Percentiles rank a stretch among this genome's conserved stretches.
These are phyloP conservation scores for Decapterus maruadsi DNA, from an alignment of 2,797 vertebrate genomes.

Conservation along the genomic window DNA sequence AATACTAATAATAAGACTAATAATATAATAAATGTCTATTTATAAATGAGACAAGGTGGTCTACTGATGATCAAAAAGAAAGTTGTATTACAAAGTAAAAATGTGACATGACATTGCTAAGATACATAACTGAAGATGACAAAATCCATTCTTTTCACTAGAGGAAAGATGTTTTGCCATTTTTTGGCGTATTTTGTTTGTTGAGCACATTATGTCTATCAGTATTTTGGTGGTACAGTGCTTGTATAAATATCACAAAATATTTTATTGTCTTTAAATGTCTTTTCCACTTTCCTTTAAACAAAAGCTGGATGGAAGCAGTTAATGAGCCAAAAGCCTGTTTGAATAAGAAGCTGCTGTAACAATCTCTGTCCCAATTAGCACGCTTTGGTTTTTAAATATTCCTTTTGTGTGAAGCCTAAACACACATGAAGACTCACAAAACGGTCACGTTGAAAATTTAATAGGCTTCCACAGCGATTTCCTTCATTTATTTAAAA, in stretches of 20 bases:
- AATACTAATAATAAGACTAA: no score
- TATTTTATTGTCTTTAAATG: constrained; percentile 73
- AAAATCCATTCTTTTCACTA: background rate
- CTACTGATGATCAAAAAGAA: background rate
- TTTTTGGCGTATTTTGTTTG: constrained; percentile 8
- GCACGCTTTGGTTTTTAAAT: constrained; percentile 83
- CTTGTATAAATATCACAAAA: constrained; percentile 57
- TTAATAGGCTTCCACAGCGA: constrained; percentile 87
- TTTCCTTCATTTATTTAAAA: constrained; percentile 88
- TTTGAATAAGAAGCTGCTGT: constrained; percentile 82
- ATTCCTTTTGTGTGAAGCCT: constrained; percentile 84
- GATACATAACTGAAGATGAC: background rate
- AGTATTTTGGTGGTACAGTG: constrained; percentile 36
- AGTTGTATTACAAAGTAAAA: constrained; percentile 4
- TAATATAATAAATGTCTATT: background rate
- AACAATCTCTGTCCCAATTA: constrained; percentile 84
- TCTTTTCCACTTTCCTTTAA: constrained; percentile 75
- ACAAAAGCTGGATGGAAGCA: constrained; percentile 80
- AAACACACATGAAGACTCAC: constrained; percentile 88
- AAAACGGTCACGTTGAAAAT: constrained; percentile 87
- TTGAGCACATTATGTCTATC: constrained; percentile 31
- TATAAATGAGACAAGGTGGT: background rate
- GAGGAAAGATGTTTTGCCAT: constrained; percentile 13
- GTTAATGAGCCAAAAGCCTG: constrained; percentile 84
- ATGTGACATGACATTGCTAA: background rate